Percentiles rank a stretch among this genome's conserved stretches.
phyloP scores from a whole-genome alignment of 2,888 invertebrate genomes.

The Atethmia centrago region DNA sequence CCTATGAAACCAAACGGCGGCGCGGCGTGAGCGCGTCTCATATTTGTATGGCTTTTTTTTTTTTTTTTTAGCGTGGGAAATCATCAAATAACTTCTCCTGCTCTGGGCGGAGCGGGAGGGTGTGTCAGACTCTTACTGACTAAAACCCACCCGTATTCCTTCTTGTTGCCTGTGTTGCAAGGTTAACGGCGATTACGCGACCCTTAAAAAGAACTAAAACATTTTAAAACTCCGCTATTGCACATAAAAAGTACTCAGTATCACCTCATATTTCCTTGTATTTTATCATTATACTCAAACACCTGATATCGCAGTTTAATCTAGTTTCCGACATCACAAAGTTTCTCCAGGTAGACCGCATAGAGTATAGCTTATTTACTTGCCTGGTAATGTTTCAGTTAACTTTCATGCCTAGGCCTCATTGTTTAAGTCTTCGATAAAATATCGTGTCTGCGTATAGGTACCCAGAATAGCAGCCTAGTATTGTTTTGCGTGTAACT shows the following conservation, averaged over 20 bases:
- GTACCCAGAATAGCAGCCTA: not conserved
- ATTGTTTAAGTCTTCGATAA: slow-evolving; percentile 48
- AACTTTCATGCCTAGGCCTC: slow-evolving; percentile 61
- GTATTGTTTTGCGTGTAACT: not conserved
- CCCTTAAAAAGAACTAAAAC: too few relatives aligned
- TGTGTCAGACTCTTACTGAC: too few relatives aligned
- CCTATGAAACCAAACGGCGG: too few relatives aligned
- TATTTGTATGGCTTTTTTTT: too few relatives aligned
- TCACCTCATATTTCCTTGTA: not conserved
- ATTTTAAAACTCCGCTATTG: not conserved
- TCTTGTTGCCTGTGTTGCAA: too few relatives aligned
- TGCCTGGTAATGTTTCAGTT: slow-evolving; percentile 72
- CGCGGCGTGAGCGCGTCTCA: too few relatives aligned
- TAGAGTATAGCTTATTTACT: slow-evolving; percentile 69
- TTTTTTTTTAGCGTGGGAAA: too few relatives aligned
- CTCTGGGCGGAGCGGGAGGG: too few relatives aligned
- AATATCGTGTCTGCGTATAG: slow-evolving; percentile 10
- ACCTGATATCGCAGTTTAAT: slow-evolving; percentile 35
- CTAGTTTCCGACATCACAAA: slow-evolving; percentile 42
- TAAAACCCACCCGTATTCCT: too few relatives aligned
- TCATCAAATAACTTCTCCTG: too few relatives aligned
- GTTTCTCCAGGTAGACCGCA: slow-evolving; percentile 42
- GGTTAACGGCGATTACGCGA: too few relatives aligned
- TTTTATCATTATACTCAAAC: slow-evolving; percentile 12
- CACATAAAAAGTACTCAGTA: not conserved